Conservation (phyloP, 2,797 vertebrate species). For the Tenualosa thibaudeaui region DNA sequence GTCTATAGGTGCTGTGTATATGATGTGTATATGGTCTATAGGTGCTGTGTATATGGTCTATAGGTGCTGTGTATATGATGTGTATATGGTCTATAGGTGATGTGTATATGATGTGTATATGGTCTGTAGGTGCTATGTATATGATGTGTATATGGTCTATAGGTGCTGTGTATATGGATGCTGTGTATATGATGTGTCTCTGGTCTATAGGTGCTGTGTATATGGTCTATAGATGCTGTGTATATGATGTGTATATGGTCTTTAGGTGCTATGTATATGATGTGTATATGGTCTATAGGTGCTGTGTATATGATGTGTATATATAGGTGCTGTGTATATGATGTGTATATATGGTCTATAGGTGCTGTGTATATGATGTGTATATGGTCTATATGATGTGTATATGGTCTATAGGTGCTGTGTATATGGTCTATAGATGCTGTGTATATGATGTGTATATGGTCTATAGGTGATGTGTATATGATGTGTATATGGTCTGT, state of each 20-base stretch:
- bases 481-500: no score
- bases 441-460: neutral
- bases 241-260: neutral
- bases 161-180: no score
- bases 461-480: constrained; percentile 75
- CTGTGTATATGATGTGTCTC: neutral
- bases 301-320: neutral
- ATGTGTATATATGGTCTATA: no score
- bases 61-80: constrained; percentile 83
- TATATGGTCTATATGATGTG: constrained; percentile 49
- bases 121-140: constrained; percentile 75
- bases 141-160: no score
- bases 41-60: neutral
- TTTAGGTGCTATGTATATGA: constrained; percentile 80
- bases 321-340: constrained; percentile 78
- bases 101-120: neutral
- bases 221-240: neutral
- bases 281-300: neutral
- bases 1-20: constrained; percentile 76
- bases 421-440: neutral
- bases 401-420: no score
- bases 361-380: neutral
- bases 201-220: constrained; percentile 74
- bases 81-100: neutral
- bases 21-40: no score